A percentile compares a stretch with the other conserved stretches of the same genome.
These are phyloP conservation scores for Beaufortia kweichowensis DNA, from an alignment of 2,113 vertebrate species.

Conservation along the genomic window DNA sequence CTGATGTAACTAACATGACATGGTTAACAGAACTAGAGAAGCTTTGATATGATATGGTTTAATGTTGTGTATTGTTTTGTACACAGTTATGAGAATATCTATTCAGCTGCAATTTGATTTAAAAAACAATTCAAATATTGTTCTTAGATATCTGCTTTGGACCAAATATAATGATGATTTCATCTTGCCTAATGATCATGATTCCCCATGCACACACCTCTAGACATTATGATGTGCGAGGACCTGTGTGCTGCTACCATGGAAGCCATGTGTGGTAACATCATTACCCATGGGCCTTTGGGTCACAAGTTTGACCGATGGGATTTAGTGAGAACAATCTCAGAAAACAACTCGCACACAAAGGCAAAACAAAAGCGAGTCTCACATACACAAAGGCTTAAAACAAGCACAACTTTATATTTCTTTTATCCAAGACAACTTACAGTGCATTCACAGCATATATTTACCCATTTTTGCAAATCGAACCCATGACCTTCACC, in stretches of 20 bases:
- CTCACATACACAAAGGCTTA: not conserved
- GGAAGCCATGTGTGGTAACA: conserved; percentile 50
- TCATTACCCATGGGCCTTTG: conserved; percentile 49
- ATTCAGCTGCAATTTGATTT: not conserved
- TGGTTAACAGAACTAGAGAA: not conserved
- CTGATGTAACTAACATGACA: not conserved
- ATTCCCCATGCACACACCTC: conserved; percentile 20
- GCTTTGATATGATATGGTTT: not conserved
- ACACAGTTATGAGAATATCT: not conserved
- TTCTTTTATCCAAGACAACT: not conserved
- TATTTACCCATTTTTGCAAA: no score
- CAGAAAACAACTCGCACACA: conserved; percentile 14
- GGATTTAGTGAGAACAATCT: conserved; percentile 35
- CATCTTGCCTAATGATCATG: conserved; percentile 11
- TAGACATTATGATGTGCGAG: conserved; percentile 22
- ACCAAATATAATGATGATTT: conserved; percentile 10
- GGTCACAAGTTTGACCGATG: conserved; percentile 26
- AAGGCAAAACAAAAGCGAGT: not conserved
- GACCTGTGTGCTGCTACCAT: conserved; percentile 44
- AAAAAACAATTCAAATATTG: not conserved
- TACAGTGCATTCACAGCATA: not conserved
- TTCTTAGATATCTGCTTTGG: no score
- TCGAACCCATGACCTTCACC: no score
- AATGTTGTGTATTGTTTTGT: not conserved
- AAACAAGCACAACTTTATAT: conserved; percentile 1